Conservation (phyloP, 1,140 invertebrate genomes). For the Drosophila bipectinata region DNA sequence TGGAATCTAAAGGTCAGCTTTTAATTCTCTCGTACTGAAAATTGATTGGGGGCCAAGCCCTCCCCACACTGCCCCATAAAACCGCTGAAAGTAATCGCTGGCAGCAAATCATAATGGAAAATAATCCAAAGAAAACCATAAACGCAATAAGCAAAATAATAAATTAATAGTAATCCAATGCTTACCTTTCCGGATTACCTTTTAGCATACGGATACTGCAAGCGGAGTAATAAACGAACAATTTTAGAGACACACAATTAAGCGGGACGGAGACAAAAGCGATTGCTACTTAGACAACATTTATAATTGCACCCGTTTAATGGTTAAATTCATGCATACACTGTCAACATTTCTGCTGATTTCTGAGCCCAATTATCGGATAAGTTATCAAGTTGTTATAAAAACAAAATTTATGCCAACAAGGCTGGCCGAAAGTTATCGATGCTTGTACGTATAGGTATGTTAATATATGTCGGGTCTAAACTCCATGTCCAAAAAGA, state of each 20-base stretch:
- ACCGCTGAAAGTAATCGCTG: conserved; percentile 18
- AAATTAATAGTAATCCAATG: conserved; percentile 19
- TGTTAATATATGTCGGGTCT: conserved; percentile 35
- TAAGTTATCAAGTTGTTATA: conserved; percentile 19
- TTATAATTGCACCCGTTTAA: conserved; percentile 13
- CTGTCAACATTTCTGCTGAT: background rate
- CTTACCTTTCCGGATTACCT: conserved; percentile 45
- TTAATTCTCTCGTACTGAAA: background rate
- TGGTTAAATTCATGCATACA: conserved; percentile 44
- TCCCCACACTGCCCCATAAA: conserved; percentile 11
- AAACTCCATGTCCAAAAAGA: conserved; percentile 42
- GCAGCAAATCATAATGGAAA: background rate
- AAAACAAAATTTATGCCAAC: conserved; percentile 8
- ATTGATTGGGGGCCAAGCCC: conserved; percentile 4
- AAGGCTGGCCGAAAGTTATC: conserved; percentile 29
- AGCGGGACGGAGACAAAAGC: background rate
- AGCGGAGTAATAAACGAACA: background rate
- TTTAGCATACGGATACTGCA: conserved; percentile 10
- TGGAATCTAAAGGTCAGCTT: conserved; percentile 15
- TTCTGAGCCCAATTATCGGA: conserved; percentile 1
- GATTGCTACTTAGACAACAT: conserved; percentile 2
- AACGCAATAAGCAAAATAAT: conserved; percentile 6
- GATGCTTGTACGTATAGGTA: conserved; percentile 38
- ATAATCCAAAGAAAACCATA: conserved; percentile 2
- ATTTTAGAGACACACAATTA: conserved; percentile 24